Conservation (phyloP, 2,888 invertebrate species). For the Caenorhabditis zanzibari region DNA sequence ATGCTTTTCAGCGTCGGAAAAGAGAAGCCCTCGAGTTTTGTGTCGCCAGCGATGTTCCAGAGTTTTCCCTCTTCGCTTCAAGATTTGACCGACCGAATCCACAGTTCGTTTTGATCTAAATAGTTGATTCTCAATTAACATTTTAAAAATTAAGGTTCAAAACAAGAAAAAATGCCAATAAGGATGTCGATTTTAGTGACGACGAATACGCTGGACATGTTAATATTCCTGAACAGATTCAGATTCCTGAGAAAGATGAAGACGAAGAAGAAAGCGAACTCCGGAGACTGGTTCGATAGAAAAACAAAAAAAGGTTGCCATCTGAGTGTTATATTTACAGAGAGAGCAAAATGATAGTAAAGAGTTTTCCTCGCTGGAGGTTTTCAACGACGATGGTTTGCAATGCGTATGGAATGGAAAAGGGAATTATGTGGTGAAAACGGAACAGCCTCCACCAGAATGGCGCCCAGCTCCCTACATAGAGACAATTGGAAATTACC, state of each 20-base stretch:
- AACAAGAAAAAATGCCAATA: background rate
- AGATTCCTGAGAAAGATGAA: constrained; percentile 2
- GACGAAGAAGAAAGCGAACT: constrained; percentile 15
- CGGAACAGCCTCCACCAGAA: background rate
- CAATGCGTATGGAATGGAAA: constrained; percentile 5
- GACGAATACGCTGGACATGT: constrained; percentile 19
- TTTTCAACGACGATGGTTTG: constrained; percentile 12
- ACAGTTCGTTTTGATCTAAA: background rate
- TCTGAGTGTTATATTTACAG: constrained; percentile 11
- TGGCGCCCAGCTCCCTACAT: constrained; percentile 7
- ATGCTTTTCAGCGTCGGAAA: background rate
- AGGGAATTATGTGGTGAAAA: background rate
- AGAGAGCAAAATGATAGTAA: background rate
- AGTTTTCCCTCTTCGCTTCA: background rate
- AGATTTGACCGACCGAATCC: background rate
- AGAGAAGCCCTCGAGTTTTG: background rate
- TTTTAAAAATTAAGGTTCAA: constrained; percentile 11
- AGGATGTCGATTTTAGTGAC: constrained; percentile 14
- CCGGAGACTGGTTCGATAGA: background rate
- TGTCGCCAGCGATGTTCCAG: background rate
- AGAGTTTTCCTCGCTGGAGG: constrained; percentile 25
- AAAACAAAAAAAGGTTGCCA: background rate
- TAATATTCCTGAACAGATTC: constrained; percentile 6
- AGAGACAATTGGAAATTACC: constrained; percentile 22
- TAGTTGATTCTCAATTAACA: background rate